Conservation (phyloP, 2,113 vertebrate genomes). For the Gnathonemus longibarbis region DNA sequence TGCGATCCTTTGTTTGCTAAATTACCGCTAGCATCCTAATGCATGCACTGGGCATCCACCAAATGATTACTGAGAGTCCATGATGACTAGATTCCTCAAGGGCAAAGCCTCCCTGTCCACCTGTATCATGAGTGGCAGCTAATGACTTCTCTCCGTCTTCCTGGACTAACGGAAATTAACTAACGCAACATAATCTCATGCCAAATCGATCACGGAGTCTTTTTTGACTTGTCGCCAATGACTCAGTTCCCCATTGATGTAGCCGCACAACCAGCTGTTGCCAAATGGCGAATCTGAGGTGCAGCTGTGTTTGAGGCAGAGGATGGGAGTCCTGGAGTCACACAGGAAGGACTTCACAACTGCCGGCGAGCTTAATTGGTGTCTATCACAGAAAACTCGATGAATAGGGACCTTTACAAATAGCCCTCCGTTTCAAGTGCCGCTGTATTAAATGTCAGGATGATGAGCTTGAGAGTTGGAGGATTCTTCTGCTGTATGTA, state of each 20-base stretch:
- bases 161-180: background rate
- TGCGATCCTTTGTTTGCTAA: conserved; percentile 5
- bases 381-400: background rate
- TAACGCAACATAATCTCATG: conserved; percentile 17
- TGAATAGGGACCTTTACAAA: background rate
- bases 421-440: background rate
- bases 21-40: background rate
- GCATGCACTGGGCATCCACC: background rate
- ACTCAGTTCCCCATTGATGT: conserved; percentile 26
- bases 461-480: background rate
- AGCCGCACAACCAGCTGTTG: conserved; percentile 14
- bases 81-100: background rate
- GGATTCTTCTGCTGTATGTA: background rate
- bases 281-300: background rate
- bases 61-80: background rate
- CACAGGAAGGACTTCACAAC: background rate
- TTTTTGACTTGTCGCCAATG: conserved; percentile 6
- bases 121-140: background rate
- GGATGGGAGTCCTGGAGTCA: background rate
- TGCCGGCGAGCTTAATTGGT: background rate
- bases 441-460: background rate
- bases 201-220: conserved; percentile 16
- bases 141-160: background rate
- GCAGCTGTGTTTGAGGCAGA: background rate
- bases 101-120: background rate